Percentiles rank a stretch among this genome's conserved stretches.
Evolutionary conservation across 2,888 invertebrate genomes (phyloP).

Genomic region (Hybos culiciformis): DNA sequence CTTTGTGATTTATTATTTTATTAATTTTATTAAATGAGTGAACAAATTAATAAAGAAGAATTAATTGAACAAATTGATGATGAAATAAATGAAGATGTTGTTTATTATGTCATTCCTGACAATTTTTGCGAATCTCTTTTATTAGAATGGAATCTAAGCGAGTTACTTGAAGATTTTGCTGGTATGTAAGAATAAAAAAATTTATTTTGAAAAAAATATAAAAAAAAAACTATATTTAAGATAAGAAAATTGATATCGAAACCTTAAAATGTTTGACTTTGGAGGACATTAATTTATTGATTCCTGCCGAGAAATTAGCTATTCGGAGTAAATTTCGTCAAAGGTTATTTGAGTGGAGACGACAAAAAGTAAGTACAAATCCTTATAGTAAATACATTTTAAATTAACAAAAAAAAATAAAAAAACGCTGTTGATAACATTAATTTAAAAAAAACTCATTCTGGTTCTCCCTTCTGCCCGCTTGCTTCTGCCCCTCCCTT

Average conservation of each 20-base stretch:
- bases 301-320: background rate
- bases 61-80: no score
- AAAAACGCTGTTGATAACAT: no score
- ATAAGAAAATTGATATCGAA: background rate
- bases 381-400: no score
- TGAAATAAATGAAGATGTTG: background rate
- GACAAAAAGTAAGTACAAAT: background rate
- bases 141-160: background rate
- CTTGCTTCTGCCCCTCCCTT: no score
- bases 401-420: no score
- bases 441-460: no score
- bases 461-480: no score
- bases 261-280: background rate
- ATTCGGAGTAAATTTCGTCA: background rate
- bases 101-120: background rate
- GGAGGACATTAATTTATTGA: background rate
- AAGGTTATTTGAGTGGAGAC: constrained; percentile 1
- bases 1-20: no score
- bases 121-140: background rate
- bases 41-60: no score
- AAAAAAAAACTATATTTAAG: background rate
- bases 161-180: background rate
- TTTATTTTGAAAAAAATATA: background rate
- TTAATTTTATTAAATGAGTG: no score
- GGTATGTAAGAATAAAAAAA: background rate